phyloP scores from a whole-genome alignment of 2,888 invertebrate genomes.

The Drosophila flavopinicola region DNA sequence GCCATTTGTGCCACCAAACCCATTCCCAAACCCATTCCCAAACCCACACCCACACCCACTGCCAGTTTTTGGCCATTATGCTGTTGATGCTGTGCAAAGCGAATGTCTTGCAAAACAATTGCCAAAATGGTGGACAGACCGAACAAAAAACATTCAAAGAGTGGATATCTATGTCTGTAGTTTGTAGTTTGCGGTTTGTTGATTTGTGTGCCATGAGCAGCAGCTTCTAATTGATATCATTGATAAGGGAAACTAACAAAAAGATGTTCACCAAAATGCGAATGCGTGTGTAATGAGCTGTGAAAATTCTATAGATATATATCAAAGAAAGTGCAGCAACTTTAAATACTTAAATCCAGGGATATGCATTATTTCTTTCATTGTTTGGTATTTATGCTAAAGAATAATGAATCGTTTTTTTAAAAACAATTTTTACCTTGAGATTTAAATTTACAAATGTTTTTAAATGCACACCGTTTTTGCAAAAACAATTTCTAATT shows the following conservation, averaged over 20 bases:
- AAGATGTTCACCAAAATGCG: constrained; percentile 2
- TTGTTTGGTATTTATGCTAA: too few species aligned
- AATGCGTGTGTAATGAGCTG: background rate
- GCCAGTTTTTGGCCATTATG: constrained; percentile 48
- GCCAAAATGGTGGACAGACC: constrained; percentile 45
- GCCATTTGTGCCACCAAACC: constrained; percentile 53
- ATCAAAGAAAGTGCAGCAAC: too few species aligned
- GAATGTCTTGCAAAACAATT: constrained; percentile 53
- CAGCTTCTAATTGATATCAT: constrained; percentile 20
- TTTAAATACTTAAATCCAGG: too few species aligned
- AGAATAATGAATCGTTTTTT: too few species aligned
- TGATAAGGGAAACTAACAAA: constrained; percentile 9
- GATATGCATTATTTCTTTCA: too few species aligned
- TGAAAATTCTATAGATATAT: background rate
- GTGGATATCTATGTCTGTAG: constrained; percentile 27
- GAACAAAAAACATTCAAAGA: constrained; percentile 2
- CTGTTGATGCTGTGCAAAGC: constrained; percentile 23
- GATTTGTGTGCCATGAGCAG: constrained; percentile 29
- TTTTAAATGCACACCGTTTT: too few species aligned
- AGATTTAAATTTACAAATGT: too few species aligned
- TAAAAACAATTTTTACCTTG: too few species aligned
- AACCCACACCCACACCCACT: background rate
- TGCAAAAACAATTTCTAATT: too few species aligned
- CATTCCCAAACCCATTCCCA: background rate
- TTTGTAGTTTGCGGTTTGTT: constrained; percentile 29